A percentile compares a stretch with the other conserved stretches of the same genome.
phyloP scores from a whole-genome alignment of 2,113 vertebrate genomes.

The Myxocyprinus asiaticus region DNA sequence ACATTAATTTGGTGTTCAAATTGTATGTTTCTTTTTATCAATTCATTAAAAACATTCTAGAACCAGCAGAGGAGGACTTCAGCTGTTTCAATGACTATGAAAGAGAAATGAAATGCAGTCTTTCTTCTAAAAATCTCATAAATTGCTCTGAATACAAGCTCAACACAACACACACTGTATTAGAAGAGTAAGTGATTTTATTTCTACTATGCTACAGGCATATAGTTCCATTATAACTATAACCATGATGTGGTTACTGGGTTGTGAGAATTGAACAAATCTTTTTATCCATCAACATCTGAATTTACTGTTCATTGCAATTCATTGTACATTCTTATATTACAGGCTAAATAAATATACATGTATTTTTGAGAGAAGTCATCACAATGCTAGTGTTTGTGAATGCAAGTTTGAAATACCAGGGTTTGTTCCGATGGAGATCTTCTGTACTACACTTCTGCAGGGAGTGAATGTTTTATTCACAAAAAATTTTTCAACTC shows the following conservation, averaged over 20 bases:
- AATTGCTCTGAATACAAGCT: constrained; percentile 60
- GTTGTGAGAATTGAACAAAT: too few species aligned
- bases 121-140: constrained; percentile 1
- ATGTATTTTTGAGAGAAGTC: constrained; percentile 17
- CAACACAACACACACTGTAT: rapidly evolving
- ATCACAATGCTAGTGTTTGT: constrained; percentile 22
- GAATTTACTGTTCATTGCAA: too few species aligned
- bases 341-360: neutral
- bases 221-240: too few species aligned
- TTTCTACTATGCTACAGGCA: neutral
- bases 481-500: rapidly evolving
- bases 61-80: constrained; percentile 7
- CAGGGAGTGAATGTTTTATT: neutral
- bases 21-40: too few species aligned
- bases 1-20: too few species aligned
- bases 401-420: neutral
- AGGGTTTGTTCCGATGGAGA: rapidly evolving
- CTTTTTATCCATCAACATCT: too few species aligned
- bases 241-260: too few species aligned
- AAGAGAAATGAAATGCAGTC: constrained; percentile 36
- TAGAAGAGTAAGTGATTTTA: neutral
- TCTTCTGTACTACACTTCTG: neutral
- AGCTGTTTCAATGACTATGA: constrained; percentile 61
- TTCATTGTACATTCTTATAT: neutral
- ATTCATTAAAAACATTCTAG: neutral